Base-by-base conservation (phyloP, 2,113 vertebrate species). In the Phylloscopus trochilus region DNA sequence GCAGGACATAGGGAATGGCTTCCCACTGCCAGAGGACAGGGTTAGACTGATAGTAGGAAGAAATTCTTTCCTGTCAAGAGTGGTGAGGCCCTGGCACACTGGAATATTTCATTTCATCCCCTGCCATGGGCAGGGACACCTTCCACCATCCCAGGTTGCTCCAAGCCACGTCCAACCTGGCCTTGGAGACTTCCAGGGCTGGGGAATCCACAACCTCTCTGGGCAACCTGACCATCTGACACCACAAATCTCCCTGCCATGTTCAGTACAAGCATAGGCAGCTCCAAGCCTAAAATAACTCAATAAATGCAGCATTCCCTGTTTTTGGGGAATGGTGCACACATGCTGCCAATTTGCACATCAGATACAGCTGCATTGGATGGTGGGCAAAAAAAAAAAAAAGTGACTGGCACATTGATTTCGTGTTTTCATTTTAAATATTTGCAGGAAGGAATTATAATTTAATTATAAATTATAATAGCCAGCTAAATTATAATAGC, bases 331-430 rank as follows among this genome's bases (percentile, higher is more conserved):
- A 43, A 21, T 37, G 39, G 49, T 55, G 44, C 30, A 53, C 39
- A 16, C 52, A 21, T 0, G 1, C 26, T n/a, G 37, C 11, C 10
- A 17, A 12, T 19, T 43, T 67, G 20, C 44, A 33, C 7, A 55
- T 39, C 35, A 27, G 26, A 33, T 15, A 5, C 18, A 53, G 66
- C 33, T 46, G 70, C n/a, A 3, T 9, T 19, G 2, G 21, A 19
- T 16, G 22, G 56, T 19, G 43, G 9, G 28, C 8, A 14, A 28
- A 69, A n/a, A n/a, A n/a, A n/a, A n/a, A n/a, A n/a, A n/a, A 7
- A 4, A n/a, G 44, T 51, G 19, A 20, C 2, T 5, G 17, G 16
- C 11, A 47, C 23, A 24, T 59, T 7, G 7, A 43, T 53, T 89
- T 37, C 41, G 21, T 56, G 33, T 7, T 89, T 86, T 68, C 20